Conservation (phyloP, 2,113 vertebrate species). For the Spilogale gracilis region DNA sequence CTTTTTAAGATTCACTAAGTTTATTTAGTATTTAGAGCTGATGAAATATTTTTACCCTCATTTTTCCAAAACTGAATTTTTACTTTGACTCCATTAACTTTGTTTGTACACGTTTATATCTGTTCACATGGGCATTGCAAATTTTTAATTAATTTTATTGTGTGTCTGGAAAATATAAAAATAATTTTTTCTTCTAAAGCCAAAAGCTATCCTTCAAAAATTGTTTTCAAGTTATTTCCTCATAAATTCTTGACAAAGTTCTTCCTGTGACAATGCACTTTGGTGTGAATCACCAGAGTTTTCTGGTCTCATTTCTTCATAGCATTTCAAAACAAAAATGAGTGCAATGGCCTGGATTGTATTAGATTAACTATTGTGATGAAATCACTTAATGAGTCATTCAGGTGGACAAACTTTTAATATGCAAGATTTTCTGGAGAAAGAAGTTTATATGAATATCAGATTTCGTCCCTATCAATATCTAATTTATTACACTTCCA, state of each 20-base stretch:
- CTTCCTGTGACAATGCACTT: background rate
- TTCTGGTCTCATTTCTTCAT: background rate
- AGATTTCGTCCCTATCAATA: background rate
- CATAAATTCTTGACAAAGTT: background rate
- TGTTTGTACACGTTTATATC: background rate
- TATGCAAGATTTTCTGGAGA: background rate
- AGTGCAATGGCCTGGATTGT: background rate
- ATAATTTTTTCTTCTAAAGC: background rate
- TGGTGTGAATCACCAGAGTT: background rate
- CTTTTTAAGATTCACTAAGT: background rate
- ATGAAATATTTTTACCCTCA: background rate
- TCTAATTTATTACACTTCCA: background rate
- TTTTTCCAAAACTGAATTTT: background rate
- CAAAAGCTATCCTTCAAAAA: background rate
- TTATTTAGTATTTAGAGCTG: background rate
- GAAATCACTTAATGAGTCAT: background rate
- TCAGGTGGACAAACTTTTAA: background rate
- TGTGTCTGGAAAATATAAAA: background rate
- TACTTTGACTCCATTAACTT: background rate
- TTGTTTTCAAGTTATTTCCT: background rate
- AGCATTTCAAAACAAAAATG: conserved; percentile 1
- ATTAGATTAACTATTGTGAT: background rate
- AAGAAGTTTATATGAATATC: background rate
- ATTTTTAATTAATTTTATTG: background rate
- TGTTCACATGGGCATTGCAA: background rate